Conservation (phyloP, 2,113 vertebrate species). For the Oncorhynchus keta region DNA sequence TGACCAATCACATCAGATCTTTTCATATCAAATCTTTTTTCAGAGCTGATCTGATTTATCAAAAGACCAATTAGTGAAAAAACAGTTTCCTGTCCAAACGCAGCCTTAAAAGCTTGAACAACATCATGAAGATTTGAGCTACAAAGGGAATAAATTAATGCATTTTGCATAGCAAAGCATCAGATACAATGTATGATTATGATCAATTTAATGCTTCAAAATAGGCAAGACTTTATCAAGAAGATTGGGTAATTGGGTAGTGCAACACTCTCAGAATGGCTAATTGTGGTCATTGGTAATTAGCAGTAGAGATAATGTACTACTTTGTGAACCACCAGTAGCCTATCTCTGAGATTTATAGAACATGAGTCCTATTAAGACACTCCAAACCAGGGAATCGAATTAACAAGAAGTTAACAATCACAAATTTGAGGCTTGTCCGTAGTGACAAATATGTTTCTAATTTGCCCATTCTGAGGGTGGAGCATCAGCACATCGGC, state of each 20-base stretch:
- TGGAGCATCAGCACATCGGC: too few relatives aligned
- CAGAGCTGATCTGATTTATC: too few relatives aligned
- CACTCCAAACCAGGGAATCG: conserved; percentile 34
- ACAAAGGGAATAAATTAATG: neutral
- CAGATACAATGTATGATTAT: conserved; percentile 34
- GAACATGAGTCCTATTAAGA: conserved; percentile 42
- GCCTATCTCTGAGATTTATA: conserved; percentile 35
- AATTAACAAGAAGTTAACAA: conserved; percentile 43
- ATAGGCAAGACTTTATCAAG: conserved; percentile 31
- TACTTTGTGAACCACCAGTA: conserved; percentile 23
- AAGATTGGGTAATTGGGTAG: conserved; percentile 33
- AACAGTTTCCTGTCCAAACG: too few relatives aligned
- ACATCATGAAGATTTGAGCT: neutral
- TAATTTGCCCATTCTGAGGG: conserved; percentile 22
- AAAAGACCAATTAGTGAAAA: too few relatives aligned
- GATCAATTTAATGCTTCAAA: conserved; percentile 17
- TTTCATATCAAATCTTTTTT: too few relatives aligned
- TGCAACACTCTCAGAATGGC: conserved; percentile 32
- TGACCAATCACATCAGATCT: too few relatives aligned
- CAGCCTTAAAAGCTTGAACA: neutral
- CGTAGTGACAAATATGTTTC: conserved; percentile 37
- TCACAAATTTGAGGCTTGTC: conserved; percentile 42
- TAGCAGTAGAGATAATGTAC: conserved; percentile 28
- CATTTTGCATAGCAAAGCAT: neutral
- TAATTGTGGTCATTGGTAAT: conserved; percentile 51